Evolutionary conservation across 2,888 invertebrate genomes (phyloP), one percentile per base, ranked within the genome.

Genomic region (Seira musarum): DNA sequence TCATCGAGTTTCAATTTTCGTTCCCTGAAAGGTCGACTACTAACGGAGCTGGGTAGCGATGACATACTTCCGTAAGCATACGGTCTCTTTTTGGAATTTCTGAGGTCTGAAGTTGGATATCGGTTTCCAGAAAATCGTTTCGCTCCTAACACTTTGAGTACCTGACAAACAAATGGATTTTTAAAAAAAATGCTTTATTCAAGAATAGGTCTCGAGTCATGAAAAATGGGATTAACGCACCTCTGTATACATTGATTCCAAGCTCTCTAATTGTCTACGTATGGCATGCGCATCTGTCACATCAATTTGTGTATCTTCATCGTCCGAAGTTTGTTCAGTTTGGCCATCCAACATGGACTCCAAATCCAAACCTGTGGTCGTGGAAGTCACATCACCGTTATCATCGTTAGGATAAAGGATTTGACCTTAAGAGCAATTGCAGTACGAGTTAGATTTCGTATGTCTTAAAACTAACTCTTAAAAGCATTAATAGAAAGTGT

Each of bases 241-340:
- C 90, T 95, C 95, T 0, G 94, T 94, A 88, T 96, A 96, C 95
- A 95, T 96, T 86, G 92, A 93, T 90, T 96, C 95, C 2, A 96
- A 90, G 0, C 95, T 95, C 87, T 95, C 93, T 46, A 96, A 90
- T 88, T 96, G 96, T 82, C 94, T 92, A 24, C 95, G 90, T 83
- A 95, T 95, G 40, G 94, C 93, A 85, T 94, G 90, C 1, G 94
- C 93, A 88, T 95, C 94, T 1, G 93, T 92, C 8, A 88, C 88
- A 67, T 89, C 89, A 68, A 88, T 88, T 3, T 88, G 88, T 0
- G 93, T 93, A 53, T 94, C 93, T 15, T 94, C 91, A 87, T 94
- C 93, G 69, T 93, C 93, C 82, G 87, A 87, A 13, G 86, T 87
- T 69, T 85, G 85, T 73, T 94, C 93, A 72, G 93, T 91, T 66